Conservation (phyloP, 2,888 invertebrate genomes). For the Mythimna vitellina region DNA sequence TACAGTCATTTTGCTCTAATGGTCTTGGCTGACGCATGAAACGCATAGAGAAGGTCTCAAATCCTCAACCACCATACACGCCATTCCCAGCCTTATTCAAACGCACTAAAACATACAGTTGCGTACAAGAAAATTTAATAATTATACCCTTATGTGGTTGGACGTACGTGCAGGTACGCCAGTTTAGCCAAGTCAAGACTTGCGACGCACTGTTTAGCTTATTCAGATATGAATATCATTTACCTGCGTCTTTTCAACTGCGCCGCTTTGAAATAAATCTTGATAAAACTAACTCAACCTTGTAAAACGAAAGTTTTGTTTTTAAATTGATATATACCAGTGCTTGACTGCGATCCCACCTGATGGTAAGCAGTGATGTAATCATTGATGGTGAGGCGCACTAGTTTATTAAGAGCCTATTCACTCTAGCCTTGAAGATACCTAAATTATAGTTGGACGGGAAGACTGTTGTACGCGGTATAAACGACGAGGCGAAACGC, state of each 20-base stretch:
- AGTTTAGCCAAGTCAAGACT: constrained; percentile 64
- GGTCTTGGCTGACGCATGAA: constrained; percentile 70
- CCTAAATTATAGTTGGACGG: too few relatives aligned
- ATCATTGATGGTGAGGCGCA: too few relatives aligned
- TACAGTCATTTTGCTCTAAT: constrained; percentile 83
- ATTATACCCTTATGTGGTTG: constrained; percentile 62
- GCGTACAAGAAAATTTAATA: constrained; percentile 49
- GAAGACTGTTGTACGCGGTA: too few relatives aligned
- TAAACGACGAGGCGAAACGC: too few relatives aligned
- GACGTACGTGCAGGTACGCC: constrained; percentile 66
- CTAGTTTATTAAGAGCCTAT: too few relatives aligned
- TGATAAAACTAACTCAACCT: constrained; percentile 51
- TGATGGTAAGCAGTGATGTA: too few relatives aligned
- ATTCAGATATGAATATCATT: constrained; percentile 68
- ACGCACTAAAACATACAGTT: constrained; percentile 61
- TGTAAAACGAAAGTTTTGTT: too few relatives aligned
- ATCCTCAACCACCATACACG: constrained; percentile 38
- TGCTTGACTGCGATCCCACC: too few relatives aligned
- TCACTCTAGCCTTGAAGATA: too few relatives aligned
- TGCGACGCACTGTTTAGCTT: constrained; percentile 65
- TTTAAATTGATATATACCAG: too few relatives aligned
- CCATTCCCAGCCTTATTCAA: constrained; percentile 58
- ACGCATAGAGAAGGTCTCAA: constrained; percentile 58
- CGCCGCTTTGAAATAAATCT: constrained; percentile 55
- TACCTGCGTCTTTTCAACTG: constrained; percentile 55